phyloP scores from a whole-genome alignment of 2,797 vertebrate genomes.

The Gymnocypris eckloni region DNA sequence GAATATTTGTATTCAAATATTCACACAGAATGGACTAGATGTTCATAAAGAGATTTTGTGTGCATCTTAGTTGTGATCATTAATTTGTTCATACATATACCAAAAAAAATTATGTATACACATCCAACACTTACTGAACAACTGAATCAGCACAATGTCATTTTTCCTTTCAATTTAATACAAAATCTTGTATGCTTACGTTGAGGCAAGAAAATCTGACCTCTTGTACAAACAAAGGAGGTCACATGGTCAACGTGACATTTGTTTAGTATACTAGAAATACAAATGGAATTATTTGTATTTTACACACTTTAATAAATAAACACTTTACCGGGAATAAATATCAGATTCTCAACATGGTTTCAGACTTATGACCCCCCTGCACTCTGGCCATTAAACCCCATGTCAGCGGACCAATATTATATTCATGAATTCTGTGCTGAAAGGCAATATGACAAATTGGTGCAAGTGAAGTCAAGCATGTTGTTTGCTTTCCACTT shows the following conservation, averaged over 20 bases:
- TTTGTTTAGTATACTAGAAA: neutral
- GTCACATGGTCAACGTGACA: neutral
- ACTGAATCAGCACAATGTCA: too few species aligned
- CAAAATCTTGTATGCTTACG: neutral
- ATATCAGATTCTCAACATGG: neutral
- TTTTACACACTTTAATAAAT: neutral
- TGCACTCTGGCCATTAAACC: neutral
- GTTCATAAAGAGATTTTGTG: too few species aligned
- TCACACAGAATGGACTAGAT: neutral
- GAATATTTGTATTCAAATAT: neutral
- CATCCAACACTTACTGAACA: too few species aligned
- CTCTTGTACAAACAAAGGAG: neutral
- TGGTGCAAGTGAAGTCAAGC: constrained; percentile 12
- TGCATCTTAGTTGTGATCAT: too few species aligned
- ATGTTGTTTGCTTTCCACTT: constrained; percentile 19
- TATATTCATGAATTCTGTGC: neutral
- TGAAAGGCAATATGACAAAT: neutral
- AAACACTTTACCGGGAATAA: neutral
- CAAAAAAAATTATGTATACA: too few species aligned
- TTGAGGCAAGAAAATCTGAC: too few species aligned
- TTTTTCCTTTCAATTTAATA: neutral
- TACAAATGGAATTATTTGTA: neutral
- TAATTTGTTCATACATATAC: too few species aligned
- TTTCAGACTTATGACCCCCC: neutral
- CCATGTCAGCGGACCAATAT: neutral